A percentile compares a stretch with the other conserved stretches of the same genome.
phyloP scores from a whole-genome alignment of 1,140 invertebrate species.

The Scaptomyza pallida region DNA sequence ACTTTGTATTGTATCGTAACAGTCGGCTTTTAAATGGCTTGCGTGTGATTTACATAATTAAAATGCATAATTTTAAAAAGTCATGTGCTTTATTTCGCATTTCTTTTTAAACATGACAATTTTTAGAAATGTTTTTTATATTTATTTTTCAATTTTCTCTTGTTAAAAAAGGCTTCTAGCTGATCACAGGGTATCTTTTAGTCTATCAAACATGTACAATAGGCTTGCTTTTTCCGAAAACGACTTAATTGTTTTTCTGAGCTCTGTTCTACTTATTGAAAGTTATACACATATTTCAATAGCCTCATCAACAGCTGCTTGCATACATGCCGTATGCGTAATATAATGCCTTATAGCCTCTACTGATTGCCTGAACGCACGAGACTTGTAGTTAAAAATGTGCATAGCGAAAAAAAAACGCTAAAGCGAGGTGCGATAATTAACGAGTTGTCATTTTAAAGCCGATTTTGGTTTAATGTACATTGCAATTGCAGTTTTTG shows the following conservation, averaged over 20 bases:
- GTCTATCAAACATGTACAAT: neutral
- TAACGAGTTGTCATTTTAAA: constrained; percentile 70
- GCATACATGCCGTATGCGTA: constrained; percentile 43
- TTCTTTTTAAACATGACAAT: neutral
- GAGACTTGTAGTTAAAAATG: constrained; percentile 30
- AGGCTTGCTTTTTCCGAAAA: neutral
- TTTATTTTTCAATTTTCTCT: no score
- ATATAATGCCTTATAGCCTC: constrained; percentile 39
- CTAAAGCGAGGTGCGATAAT: constrained; percentile 69
- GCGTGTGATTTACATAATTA: constrained; percentile 2
- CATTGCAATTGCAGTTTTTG: constrained; percentile 68
- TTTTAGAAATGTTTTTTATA: neutral
- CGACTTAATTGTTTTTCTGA: neutral
- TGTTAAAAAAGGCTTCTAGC: no score
- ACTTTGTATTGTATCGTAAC: neutral
- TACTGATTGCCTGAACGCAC: constrained; percentile 53
- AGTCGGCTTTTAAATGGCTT: constrained; percentile 3
- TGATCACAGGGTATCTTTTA: constrained; percentile 7
- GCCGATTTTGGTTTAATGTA: constrained; percentile 65
- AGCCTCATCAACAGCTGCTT: constrained; percentile 3
- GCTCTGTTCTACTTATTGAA: constrained; percentile 11
- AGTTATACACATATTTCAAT: constrained; percentile 13
- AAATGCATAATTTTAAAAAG: constrained; percentile 1
- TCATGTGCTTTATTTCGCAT: neutral
- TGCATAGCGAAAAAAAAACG: neutral